Conservation (phyloP, 2,113 vertebrate genomes). For the Thinocorus orbignyianus region DNA sequence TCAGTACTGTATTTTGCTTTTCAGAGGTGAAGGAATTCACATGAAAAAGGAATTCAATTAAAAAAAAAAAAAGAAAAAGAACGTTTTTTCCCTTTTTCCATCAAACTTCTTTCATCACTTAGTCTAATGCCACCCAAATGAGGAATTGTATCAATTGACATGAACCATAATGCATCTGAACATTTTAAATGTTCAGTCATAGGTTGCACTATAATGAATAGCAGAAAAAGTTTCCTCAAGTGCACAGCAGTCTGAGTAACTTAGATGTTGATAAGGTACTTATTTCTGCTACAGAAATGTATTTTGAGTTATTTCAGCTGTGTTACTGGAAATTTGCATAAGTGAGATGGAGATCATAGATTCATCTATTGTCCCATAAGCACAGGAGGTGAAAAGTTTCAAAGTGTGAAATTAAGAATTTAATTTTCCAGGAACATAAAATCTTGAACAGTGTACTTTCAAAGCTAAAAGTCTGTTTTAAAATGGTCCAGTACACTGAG, state of each 20-base stretch:
- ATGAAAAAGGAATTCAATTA: not conserved
- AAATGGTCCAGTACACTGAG: not conserved
- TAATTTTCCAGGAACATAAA: not conserved
- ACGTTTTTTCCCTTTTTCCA: not conserved
- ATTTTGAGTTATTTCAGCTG: not conserved
- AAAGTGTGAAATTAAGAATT: not conserved
- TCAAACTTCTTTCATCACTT: not conserved
- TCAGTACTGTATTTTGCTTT: not conserved
- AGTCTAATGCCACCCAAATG: not conserved
- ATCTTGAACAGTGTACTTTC: not conserved
- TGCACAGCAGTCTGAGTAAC: not conserved
- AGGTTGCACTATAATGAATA: not conserved
- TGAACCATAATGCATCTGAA: not conserved
- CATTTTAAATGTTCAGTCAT: not conserved
- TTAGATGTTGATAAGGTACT: not conserved
- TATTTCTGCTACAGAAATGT: not conserved
- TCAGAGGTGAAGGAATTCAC: not conserved
- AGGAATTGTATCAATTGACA: not conserved
- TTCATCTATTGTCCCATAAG: not conserved
- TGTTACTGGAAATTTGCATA: not conserved
- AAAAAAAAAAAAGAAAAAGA: not conserved
- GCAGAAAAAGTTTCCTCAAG: not conserved
- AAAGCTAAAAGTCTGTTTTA: not conserved
- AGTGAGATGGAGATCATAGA: not conserved
- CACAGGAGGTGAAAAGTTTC: not conserved